Conservation (phyloP, 2,113 vertebrate genomes). For the Colinus virginianus region DNA sequence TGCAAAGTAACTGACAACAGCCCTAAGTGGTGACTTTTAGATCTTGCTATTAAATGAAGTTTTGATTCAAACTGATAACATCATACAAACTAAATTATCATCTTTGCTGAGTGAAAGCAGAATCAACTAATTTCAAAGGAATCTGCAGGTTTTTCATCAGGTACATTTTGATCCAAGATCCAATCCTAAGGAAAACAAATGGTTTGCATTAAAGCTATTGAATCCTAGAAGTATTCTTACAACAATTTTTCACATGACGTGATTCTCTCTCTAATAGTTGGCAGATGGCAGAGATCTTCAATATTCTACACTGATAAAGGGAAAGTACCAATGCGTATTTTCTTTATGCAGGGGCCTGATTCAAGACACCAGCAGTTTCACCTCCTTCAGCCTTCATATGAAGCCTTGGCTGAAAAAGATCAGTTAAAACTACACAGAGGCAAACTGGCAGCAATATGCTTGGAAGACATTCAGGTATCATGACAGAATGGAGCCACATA, state of each 20-base stretch:
- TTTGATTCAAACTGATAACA: not conserved
- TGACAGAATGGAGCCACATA: not conserved
- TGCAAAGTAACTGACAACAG: not conserved
- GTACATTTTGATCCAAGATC: not conserved
- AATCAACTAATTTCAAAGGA: not conserved
- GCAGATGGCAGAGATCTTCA: not conserved
- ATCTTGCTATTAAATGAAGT: not conserved
- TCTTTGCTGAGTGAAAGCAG: not conserved
- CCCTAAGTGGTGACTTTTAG: not conserved
- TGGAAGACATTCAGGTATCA: not conserved
- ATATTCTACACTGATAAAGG: not conserved
- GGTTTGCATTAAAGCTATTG: not conserved
- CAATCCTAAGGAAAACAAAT: not conserved
- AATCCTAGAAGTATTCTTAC: not conserved
- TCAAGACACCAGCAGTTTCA: not conserved
- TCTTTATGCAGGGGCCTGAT: not conserved
- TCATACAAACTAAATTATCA: not conserved
- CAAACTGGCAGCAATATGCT: not conserved
- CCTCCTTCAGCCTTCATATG: not conserved
- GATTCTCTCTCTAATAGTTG: not conserved
- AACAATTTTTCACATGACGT: not conserved
- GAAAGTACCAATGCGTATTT: accelerated
- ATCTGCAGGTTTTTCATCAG: not conserved
- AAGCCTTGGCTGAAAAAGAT: not conserved
- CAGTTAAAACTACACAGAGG: not conserved